Conservation (phyloP, 2,113 vertebrate species). For the Mustelus asterias region DNA sequence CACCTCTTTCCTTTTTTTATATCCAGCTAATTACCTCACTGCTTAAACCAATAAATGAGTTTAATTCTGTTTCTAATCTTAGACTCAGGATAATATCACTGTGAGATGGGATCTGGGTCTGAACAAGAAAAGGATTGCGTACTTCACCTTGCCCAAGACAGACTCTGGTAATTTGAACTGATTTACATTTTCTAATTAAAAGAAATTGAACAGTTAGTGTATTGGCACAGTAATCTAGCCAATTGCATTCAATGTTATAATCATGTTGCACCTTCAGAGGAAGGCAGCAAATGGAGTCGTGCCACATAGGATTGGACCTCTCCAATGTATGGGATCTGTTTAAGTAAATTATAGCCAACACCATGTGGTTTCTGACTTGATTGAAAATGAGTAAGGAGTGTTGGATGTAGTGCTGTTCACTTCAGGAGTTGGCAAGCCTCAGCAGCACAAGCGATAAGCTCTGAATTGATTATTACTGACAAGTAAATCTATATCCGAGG, state of each 20-base stretch:
- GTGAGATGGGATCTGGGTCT: conserved; percentile 98
- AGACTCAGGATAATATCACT: conserved; percentile 99
- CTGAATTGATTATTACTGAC: background rate
- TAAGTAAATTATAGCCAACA: background rate
- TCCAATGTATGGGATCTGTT: background rate
- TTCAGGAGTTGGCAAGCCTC: background rate
- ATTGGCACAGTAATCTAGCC: background rate
- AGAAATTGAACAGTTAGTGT: background rate
- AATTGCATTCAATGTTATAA: background rate
- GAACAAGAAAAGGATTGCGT: conserved; percentile 99
- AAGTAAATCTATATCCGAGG: background rate
- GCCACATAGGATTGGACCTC: background rate
- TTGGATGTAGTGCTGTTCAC: background rate
- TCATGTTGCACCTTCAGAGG: background rate
- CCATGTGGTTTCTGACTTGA: background rate
- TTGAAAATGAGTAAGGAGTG: background rate
- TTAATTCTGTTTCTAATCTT: conserved; percentile 40
- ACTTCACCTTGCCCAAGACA: conserved; percentile 98
- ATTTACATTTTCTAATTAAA: background rate
- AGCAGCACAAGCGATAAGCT: background rate
- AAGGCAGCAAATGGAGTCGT: background rate
- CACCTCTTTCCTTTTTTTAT: background rate
- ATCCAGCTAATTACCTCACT: background rate
- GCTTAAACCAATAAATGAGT: background rate
- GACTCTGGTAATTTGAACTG: conserved; percentile 71